Base-by-base conservation (phyloP, 1,140 invertebrate genomes). In the Parasteatoda tepidariorum region DNA sequence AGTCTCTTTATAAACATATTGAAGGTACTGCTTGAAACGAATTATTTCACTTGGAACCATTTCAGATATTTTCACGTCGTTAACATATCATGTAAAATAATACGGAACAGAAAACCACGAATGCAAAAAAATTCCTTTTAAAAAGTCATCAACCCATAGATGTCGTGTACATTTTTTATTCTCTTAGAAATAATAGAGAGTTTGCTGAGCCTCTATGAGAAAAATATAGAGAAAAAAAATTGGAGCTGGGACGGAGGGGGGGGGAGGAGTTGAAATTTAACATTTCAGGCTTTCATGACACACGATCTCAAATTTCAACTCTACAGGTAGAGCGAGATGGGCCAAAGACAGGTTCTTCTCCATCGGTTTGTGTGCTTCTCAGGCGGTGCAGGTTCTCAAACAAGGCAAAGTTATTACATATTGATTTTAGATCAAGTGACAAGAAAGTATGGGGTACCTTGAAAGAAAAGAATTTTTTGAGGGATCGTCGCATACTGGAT, bases 61-160 rank as follows among this genome's bases (percentile, higher is more conserved):
- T n/a, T n/a, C n/a, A n/a, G n/a, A n/a, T n/a, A n/a, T n/a, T n/a
- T n/a, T n/a, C n/a, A n/a, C n/a, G n/a, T n/a, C n/a, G n/a, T n/a
- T n/a, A n/a, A n/a, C n/a, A n/a, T n/a, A n/a, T n/a, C n/a, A n/a
- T n/a, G n/a, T n/a, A n/a, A n/a, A n/a, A n/a, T n/a, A n/a, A n/a
- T n/a, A n/a, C n/a, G n/a, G n/a, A n/a, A n/a, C n/a, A n/a, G n/a
- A n/a, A n/a, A n/a, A n/a, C n/a, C n/a, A n/a, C n/a, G n/a, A n/a
- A n/a, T n/a, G 26, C 30, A 68, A 41, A 22, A 28, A 68, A 48
- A 54, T 55, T 5, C n/a, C 31, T 59, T 59, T 59, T 61, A 59
- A 74, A 59, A 59, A 59, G 71, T 74, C 31, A 74, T 61, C 55
- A 74, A 74, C 71, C 71, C 71, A 61, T 34, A 74, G 30, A 33